Evolutionary conservation across 2,888 invertebrate species (phyloP), one percentile per base, ranked within the genome.

Genomic region (Germaria angustata): DNA sequence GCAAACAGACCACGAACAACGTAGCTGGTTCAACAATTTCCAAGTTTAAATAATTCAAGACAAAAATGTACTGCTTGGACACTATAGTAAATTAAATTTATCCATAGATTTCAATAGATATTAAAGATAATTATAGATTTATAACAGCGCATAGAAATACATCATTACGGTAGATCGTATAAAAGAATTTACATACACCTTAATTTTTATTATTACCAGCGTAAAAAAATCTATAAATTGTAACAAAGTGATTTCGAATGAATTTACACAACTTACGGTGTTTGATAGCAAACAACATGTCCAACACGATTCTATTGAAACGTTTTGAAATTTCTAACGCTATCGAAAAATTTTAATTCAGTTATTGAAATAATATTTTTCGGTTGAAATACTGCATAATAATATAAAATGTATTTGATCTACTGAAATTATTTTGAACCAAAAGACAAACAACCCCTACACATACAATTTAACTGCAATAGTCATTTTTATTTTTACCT

Each of bases 1-100:
- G 94, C 89, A 96, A 96, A 92, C 94, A 94, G 86, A 92, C 93
- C 3, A 85, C 88, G 3, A 72, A 80, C 39, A 82, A 79, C 41
- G 79, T 82, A 24, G 75, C 82, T 11, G 82, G 73, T 53, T 66
- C 65, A 20, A 68, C 77, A 44, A 80, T 79, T 65, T 81, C 71
- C 41, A 77, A 81, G 63, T 73, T 72, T 80, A 82, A 78, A 66
- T 73, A 80, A 78, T 49, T 41, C 0, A 1, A 20, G 57, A 77
- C 2, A 34, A 13, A 22, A 22, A 46, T 55, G 13, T 34, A 65
- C n/a, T 11, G 55, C 39, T 65, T 71, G 51, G 51, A 41, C 78
- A 81, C 69, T 81, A 66, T 71, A 71, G 66, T 75, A 53, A 66
- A 68, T 36, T 15, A 73, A 63, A 65, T 69, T 63, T 66, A 36